Conservation (phyloP, 2,797 vertebrate genomes). For the Acanthurus leucopareius region DNA sequence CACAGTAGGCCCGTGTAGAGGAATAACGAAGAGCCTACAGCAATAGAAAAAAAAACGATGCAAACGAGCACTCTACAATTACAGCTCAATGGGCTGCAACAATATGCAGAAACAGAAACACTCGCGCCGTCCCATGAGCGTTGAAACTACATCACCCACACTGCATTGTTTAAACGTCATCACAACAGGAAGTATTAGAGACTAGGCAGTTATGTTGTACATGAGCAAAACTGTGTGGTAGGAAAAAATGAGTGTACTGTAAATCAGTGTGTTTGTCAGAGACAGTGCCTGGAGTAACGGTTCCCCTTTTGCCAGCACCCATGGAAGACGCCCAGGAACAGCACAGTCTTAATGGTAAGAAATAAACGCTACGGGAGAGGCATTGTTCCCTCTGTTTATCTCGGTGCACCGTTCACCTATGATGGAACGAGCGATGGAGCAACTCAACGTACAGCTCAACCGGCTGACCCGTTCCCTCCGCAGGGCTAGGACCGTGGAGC, state of each 20-base stretch:
- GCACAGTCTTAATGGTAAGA: neutral
- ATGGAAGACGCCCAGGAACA: constrained; percentile 68
- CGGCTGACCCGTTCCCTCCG: constrained; percentile 95
- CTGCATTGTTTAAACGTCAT: constrained; percentile 43
- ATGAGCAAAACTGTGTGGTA: constrained; percentile 20
- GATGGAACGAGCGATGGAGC: constrained; percentile 99
- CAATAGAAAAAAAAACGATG: too few species aligned
- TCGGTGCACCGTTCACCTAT: constrained; percentile 79
- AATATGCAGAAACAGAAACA: too few species aligned
- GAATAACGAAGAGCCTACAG: too few species aligned
- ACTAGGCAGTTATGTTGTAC: constrained; percentile 29
- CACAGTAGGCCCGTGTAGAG: too few species aligned
- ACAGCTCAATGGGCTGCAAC: too few species aligned
- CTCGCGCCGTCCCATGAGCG: too few species aligned
- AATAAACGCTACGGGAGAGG: constrained; percentile 30
- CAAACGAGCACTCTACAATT: too few species aligned
- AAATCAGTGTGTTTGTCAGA: constrained; percentile 1
- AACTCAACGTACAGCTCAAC: constrained; percentile 91
- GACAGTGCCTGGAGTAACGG: too few species aligned
- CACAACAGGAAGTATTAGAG: constrained; percentile 80
- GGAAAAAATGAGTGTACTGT: constrained; percentile 4
- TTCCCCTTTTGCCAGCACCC: constrained; percentile 3
- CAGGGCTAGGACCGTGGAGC: constrained; percentile 96
- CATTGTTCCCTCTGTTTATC: constrained; percentile 12
- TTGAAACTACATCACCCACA: constrained; percentile 76